Evolutionary conservation across 2,113 vertebrate genomes (phyloP).

Genomic region (Limanda limanda): DNA sequence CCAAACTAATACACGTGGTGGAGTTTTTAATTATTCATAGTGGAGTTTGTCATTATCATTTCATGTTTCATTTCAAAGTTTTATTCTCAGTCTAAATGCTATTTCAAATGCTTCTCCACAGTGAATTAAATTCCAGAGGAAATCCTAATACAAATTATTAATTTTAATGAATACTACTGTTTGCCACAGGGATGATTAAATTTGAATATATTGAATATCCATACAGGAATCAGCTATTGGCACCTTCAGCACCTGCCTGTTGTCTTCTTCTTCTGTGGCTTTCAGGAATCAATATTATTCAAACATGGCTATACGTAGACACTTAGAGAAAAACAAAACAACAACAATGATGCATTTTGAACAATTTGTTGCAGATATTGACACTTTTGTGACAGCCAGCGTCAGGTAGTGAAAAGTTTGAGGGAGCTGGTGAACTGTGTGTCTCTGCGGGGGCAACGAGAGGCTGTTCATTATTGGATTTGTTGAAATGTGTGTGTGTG

Average conservation of each 20-base stretch:
- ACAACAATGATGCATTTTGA: neutral
- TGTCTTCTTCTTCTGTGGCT: constrained; percentile 1
- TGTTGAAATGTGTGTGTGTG: constrained; percentile 70
- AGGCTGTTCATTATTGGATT: constrained; percentile 73
- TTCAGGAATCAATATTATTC: constrained; percentile 8
- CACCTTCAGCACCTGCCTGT: constrained; percentile 15
- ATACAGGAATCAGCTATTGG: neutral
- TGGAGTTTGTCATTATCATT: constrained; percentile 29
- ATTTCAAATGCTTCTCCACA: constrained; percentile 27
- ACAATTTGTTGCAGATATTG: constrained; percentile 36
- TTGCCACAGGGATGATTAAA: constrained; percentile 49
- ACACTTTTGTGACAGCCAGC: constrained; percentile 45
- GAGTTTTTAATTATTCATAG: constrained; percentile 30
- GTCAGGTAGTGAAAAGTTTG: constrained; percentile 57
- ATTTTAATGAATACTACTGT: constrained; percentile 61
- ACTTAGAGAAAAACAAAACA: neutral
- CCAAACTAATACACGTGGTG: neutral
- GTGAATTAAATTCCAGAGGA: constrained; percentile 46
- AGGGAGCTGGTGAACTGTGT: constrained; percentile 57
- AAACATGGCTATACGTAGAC: neutral
- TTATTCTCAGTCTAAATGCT: constrained; percentile 21
- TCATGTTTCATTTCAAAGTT: constrained; percentile 30
- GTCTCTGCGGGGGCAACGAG: constrained; percentile 57
- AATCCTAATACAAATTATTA: constrained; percentile 55
- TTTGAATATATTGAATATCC: constrained; percentile 50